These are phyloP conservation scores for Melanocharis versteri DNA, from an alignment of 2,113 vertebrate species.

Conservation along the genomic window DNA sequence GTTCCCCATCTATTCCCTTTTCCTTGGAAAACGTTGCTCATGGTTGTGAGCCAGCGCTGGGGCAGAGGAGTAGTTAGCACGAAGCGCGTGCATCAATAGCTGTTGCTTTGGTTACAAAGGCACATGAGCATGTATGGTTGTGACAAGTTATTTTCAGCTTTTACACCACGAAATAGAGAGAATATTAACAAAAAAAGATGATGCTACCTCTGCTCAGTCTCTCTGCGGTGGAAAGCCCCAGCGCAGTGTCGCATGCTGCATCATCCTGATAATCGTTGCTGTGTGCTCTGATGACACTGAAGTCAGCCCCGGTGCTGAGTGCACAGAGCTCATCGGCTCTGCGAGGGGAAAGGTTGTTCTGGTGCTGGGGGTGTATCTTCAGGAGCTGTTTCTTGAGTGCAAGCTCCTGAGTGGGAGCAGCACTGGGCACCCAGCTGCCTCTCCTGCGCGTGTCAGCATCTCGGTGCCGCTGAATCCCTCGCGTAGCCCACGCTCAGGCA, in stretches of 20 bases:
- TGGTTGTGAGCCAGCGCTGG: not conserved
- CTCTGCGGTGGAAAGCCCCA: not conserved
- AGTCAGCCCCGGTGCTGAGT: not conserved
- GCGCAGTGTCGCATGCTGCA: conserved; percentile 6
- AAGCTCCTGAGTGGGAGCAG: conserved; percentile 33
- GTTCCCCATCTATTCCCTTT: not conserved
- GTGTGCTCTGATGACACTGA: not conserved
- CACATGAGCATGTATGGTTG: not conserved
- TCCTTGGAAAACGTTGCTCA: not conserved
- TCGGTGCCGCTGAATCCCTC: not conserved
- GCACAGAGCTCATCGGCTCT: not conserved
- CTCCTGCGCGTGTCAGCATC: not conserved
- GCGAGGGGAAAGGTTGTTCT: not conserved
- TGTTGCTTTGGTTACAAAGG: conserved; percentile 65
- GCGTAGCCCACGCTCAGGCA: not conserved
- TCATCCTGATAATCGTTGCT: not conserved
- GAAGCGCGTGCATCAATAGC: conserved; percentile 29
- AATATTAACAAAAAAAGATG: conserved; percentile 21
- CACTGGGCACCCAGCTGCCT: conserved; percentile 40
- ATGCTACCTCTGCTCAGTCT: conserved; percentile 25
- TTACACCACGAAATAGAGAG: conserved; percentile 29
- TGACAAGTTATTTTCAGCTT: conserved; percentile 61
- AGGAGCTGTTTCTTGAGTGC: not conserved
- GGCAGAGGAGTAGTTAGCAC: conserved; percentile 35
- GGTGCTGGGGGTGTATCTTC: not conserved